phyloP scores from a whole-genome alignment of 2,113 vertebrate species.

The Copsychus sechellarum region DNA sequence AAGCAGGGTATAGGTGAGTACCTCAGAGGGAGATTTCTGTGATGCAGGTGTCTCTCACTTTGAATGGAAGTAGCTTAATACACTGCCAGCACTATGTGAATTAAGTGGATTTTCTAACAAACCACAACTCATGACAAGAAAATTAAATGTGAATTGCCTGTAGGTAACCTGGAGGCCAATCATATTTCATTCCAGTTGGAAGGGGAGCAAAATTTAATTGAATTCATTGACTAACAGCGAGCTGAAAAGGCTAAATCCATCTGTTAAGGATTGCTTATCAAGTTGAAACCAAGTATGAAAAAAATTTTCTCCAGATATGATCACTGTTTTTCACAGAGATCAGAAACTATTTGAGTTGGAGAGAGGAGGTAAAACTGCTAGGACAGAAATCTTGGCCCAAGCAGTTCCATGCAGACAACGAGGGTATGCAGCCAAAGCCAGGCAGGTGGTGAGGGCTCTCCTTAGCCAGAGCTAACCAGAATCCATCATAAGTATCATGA shows the following conservation, averaged over 20 bases:
- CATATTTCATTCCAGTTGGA: not conserved
- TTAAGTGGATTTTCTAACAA: not conserved
- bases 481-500: not conserved
- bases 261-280: not conserved
- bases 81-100: not conserved
- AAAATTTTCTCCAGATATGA: not conserved
- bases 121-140: not conserved
- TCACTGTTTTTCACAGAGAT: not conserved
- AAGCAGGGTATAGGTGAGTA: not conserved
- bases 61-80: not conserved
- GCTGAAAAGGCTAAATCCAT: not conserved
- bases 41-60: not conserved
- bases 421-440: not conserved
- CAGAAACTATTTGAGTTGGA: accelerated
- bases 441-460: not conserved
- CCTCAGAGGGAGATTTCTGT: not conserved
- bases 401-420: not conserved
- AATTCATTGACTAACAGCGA: not conserved
- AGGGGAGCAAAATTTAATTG: not conserved
- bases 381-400: not conserved
- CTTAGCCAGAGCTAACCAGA: not conserved
- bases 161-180: not conserved
- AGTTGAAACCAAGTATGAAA: not conserved
- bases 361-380: not conserved
- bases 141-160: not conserved